Evolutionary conservation across 2,888 invertebrate genomes (phyloP).

Genomic region (Frankliniella fusca): DNA sequence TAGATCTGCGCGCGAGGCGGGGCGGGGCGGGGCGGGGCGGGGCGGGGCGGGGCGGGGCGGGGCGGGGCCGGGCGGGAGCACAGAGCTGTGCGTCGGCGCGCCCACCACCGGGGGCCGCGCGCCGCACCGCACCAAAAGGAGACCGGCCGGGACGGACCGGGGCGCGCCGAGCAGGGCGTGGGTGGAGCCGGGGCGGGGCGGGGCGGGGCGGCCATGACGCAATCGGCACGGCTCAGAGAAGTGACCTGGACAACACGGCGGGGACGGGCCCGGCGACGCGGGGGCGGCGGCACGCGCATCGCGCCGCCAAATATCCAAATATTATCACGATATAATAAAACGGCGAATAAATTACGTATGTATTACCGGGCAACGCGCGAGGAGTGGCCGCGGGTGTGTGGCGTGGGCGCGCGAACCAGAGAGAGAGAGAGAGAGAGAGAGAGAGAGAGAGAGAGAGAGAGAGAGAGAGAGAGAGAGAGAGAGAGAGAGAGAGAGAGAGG

Average conservation of each 20-base stretch:
- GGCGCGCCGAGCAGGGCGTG: background rate
- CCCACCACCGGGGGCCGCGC: background rate
- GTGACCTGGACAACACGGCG: too few species aligned
- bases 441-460: background rate
- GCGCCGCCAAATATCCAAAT: too few species aligned
- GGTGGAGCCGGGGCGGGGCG: too few species aligned
- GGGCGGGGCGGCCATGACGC: too few species aligned
- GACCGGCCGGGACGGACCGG: background rate
- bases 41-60: too few species aligned
- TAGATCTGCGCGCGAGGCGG: background rate
- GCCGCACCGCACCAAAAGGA: background rate
- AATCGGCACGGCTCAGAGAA: too few species aligned
- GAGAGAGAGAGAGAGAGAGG: constrained; percentile 29
- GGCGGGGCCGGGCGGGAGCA: too few species aligned
- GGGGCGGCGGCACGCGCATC: too few species aligned
- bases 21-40: too few species aligned
- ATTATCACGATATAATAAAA: too few species aligned
- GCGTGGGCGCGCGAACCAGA: background rate
- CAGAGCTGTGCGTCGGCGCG: background rate
- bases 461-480: constrained; percentile 19
- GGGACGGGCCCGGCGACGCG: too few species aligned
- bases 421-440: constrained; percentile 29
- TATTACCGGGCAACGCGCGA: background rate
- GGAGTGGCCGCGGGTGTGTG: background rate
- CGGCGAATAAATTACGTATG: too few species aligned